These are phyloP conservation scores for Monomorium pharaonis DNA, from an alignment of 1,140 invertebrate species.

Conservation along the genomic window DNA sequence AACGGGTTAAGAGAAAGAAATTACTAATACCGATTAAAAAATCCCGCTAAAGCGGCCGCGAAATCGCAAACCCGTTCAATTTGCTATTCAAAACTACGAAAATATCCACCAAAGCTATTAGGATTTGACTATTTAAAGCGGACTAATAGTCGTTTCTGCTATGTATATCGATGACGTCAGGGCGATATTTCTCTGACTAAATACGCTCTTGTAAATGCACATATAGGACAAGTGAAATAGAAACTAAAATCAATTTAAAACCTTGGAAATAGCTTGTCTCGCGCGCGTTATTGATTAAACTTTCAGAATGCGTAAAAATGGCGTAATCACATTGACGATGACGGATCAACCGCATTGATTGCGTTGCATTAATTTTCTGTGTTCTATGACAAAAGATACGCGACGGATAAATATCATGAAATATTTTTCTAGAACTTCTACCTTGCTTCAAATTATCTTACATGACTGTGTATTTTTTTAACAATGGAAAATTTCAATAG, in stretches of 20 bases:
- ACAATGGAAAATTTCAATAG: background rate
- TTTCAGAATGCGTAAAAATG: constrained; percentile 11
- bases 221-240: constrained; percentile 8
- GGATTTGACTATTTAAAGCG: constrained; percentile 47
- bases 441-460: background rate
- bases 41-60: background rate
- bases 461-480: background rate
- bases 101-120: background rate
- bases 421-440: background rate
- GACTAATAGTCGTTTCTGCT: constrained; percentile 42
- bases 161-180: constrained; percentile 43
- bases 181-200: constrained; percentile 37
- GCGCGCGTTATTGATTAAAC: background rate
- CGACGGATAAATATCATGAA: background rate
- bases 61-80: background rate
- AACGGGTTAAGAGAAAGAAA: background rate
- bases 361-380: background rate
- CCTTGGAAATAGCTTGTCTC: constrained; percentile 1
- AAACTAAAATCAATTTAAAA: constrained; percentile 34
- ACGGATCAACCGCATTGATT: background rate
- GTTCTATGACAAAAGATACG: background rate
- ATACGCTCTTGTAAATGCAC: constrained; percentile 19
- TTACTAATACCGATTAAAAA: background rate
- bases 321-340: background rate
- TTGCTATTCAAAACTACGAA: background rate